Base-by-base conservation (phyloP, 2,113 vertebrate species). In the Dicentrarchus labrax region DNA sequence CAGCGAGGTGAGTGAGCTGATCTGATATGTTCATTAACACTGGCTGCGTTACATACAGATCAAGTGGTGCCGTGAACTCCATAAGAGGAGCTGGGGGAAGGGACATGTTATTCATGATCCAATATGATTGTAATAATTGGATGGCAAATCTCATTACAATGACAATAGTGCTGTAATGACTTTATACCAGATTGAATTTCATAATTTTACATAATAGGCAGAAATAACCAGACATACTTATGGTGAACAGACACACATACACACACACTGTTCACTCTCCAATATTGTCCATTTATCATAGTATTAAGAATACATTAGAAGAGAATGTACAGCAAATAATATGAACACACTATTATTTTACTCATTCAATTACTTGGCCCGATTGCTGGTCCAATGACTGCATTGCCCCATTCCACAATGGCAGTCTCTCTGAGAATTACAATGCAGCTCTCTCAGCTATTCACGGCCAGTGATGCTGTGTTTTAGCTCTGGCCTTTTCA, bases 1-100 rank as follows among this genome's bases (percentile, higher is more conserved):
- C 67, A 96, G 96, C 74, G 95, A 95, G 89, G 98, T 99, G 96
- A 97, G 96, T 53, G 53, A 67, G 59, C 6, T 1, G 5, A 39
- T 75, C 16, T 9, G 30, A 81, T 82, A 6, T n/a, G 43, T 75
- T 72, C 78, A 71, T 85, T 85, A 86, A 54, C 59, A 39, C 22
- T 0, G 38, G 51, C 72, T 68, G 57, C 22, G 6, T 81, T 62
- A 51, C 82, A 65, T 22, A 11, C 22, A 65, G 41, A 69, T 69
- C 51, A 76, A 86, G 54, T 60, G 38, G 22, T 47, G 54, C 17
- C 0, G 6, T 22, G 70, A 88, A 65, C 75, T 84, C 47, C 50
- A 62, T 15, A 56, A 57, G 72, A 72, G 77, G 65, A 78, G 48
- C 30, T 21, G 15, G 22, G 83, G 85, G 51, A 30, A 10, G 24